phyloP scores from a whole-genome alignment of 1,140 invertebrate species.

The Eubasilissa regina region DNA sequence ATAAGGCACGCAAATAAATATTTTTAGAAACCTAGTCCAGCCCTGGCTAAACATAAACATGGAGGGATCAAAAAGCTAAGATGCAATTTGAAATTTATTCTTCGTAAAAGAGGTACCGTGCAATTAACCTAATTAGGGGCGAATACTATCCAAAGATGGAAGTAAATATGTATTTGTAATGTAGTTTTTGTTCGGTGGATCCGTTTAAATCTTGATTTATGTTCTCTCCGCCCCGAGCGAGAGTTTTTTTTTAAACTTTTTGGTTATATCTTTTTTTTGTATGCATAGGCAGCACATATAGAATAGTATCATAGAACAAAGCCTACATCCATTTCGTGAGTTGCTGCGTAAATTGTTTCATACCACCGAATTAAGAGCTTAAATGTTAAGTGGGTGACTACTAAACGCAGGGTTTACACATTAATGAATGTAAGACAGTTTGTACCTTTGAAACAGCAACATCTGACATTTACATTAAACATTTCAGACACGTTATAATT shows the following conservation, averaged over 20 bases:
- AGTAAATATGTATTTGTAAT: conserved; percentile 18
- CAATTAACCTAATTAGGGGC: conserved; percentile 40
- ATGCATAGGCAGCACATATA: not conserved
- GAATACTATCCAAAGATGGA: conserved; percentile 19
- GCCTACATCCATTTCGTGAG: not conserved
- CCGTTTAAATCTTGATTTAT: conserved; percentile 31
- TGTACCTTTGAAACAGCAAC: no score
- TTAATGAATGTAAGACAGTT: no score
- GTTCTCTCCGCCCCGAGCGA: not conserved
- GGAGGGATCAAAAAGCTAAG: not conserved
- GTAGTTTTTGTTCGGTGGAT: conserved; percentile 7
- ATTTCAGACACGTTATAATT: no score
- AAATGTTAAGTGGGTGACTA: not conserved
- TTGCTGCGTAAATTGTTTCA: not conserved
- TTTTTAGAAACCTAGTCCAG: not conserved
- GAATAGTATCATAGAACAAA: not conserved
- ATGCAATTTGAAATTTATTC: conserved; percentile 19
- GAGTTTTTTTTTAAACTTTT: not conserved
- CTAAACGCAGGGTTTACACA: not conserved
- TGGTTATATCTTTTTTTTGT: conserved; percentile 1
- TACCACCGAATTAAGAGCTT: conserved; percentile 25
- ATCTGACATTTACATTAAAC: no score
- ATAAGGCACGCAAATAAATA: no score
- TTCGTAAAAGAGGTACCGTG: conserved; percentile 18
- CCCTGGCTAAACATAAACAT: not conserved